Percentiles rank a stretch among this genome's conserved stretches.
Conservation (phyloP, 2,888 invertebrate genomes). For the Agrotis ipsilon region DNA sequence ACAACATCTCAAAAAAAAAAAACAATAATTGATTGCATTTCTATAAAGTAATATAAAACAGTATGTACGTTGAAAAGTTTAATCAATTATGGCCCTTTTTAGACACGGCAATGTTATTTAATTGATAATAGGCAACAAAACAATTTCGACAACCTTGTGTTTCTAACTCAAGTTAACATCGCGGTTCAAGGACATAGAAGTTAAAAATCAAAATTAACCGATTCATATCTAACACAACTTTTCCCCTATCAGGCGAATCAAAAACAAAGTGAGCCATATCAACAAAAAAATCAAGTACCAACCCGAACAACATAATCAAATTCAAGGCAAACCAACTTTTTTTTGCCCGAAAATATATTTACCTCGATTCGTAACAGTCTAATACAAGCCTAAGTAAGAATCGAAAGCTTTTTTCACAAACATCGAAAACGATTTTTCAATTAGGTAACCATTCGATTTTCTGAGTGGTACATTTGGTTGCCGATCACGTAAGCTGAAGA, state of each 20-base stretch:
- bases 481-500: conserved; percentile 65
- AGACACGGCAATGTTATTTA: too few species aligned
- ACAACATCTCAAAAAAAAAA: too few species aligned
- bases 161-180: too few species aligned
- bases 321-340: conserved; percentile 19
- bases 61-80: too few species aligned
- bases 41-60: too few species aligned
- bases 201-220: too few species aligned
- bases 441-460: conserved; percentile 62
- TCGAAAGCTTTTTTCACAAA: conserved; percentile 53
- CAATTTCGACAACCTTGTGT: too few species aligned
- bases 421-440: conserved; percentile 69
- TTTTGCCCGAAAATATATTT: conserved; percentile 37
- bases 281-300: not conserved
- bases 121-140: too few species aligned
- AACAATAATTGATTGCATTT: too few species aligned
- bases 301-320: conserved; percentile 39
- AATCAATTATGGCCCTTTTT: too few species aligned
- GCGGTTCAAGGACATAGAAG: too few species aligned
- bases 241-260: not conserved
- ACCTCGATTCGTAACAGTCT: conserved; percentile 20
- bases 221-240: not conserved
- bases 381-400: conserved; percentile 26
- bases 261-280: not conserved
- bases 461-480: conserved; percentile 60